Evolutionary conservation across 23 tunicate genomes (phyloP).

Genomic region (Halocynthia aurantium): DNA sequence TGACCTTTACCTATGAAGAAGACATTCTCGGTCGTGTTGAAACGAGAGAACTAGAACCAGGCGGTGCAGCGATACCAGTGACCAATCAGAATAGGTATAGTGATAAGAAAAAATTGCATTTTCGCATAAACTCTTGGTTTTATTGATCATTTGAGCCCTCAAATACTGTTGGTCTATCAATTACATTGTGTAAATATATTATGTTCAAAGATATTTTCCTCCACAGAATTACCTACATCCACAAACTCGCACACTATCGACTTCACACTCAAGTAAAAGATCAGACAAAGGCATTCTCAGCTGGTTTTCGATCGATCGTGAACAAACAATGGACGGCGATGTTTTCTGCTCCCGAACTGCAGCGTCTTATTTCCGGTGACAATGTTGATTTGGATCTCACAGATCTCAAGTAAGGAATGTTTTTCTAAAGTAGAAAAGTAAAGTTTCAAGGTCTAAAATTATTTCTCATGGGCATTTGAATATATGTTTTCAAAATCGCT

Average conservation of each 20-base stretch:
- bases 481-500: too few relatives aligned
- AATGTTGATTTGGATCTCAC: conserved; percentile 77
- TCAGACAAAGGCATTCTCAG: conserved; percentile 73
- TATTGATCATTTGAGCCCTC: too few relatives aligned
- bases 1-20: conserved; percentile 87
- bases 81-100: conserved; percentile 86
- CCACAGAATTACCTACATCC: conserved; percentile 88
- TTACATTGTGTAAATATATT: too few relatives aligned
- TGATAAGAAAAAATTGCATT: not conserved
- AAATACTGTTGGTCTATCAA: too few relatives aligned
- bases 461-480: too few relatives aligned
- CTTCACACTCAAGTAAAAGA: conserved; percentile 85
- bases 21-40: conserved; percentile 84
- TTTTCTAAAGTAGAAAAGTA: too few relatives aligned
- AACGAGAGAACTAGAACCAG: conserved; percentile 70
- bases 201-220: not conserved
- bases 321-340: conserved; percentile 75
- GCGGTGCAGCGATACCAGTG: conserved; percentile 77
- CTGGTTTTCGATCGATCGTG: conserved; percentile 81
- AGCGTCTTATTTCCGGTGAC: conserved; percentile 93
- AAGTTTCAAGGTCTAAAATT: too few relatives aligned
- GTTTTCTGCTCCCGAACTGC: conserved; percentile 96
- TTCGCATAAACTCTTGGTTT: too few relatives aligned
- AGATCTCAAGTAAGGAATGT: conserved; percentile 59
- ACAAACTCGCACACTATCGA: conserved; percentile 93